These are phyloP conservation scores for Xanthorhoe spadicearia DNA, from an alignment of 2,888 invertebrate genomes.

Conservation along the genomic window DNA sequence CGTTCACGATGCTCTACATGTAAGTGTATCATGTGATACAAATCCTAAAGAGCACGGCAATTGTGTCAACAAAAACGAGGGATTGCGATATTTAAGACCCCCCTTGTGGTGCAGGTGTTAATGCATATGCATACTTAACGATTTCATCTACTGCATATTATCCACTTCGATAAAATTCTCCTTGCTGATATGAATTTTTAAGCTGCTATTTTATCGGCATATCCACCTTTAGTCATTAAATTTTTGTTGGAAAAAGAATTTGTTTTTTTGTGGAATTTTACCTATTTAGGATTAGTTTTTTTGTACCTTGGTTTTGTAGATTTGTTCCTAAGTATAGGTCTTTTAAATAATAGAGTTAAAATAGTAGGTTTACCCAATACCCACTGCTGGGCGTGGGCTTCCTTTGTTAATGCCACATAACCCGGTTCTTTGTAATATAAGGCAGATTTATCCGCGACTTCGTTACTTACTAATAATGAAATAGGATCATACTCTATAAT, in stretches of 20 bases:
- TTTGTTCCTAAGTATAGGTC: too few species aligned
- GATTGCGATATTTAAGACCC: conserved; percentile 49
- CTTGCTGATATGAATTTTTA: conserved; percentile 1
- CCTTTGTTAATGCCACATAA: too few species aligned
- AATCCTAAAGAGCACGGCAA: conserved; percentile 42
- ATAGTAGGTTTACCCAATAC: too few species aligned
- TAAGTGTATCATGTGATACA: conserved; percentile 33
- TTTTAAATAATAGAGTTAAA: too few species aligned
- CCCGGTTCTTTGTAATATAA: too few species aligned
- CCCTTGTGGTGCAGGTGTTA: conserved; percentile 53
- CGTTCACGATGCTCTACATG: conserved; percentile 12
- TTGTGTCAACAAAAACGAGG: conserved; percentile 55
- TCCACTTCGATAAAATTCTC: not conserved
- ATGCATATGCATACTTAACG: conserved; percentile 20
- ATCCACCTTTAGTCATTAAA: not conserved
- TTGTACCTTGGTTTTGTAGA: not conserved
- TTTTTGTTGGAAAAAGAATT: not conserved
- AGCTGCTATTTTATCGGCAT: not conserved
- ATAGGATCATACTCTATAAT: conserved; percentile 7
- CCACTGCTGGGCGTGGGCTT: too few species aligned
- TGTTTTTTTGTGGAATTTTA: too few species aligned
- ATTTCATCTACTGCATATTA: conserved; percentile 7
- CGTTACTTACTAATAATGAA: too few species aligned
- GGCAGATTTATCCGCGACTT: too few species aligned
- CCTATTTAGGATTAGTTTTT: not conserved